phyloP scores from a whole-genome alignment of 2,888 invertebrate species.

The Synergus japonicus region DNA sequence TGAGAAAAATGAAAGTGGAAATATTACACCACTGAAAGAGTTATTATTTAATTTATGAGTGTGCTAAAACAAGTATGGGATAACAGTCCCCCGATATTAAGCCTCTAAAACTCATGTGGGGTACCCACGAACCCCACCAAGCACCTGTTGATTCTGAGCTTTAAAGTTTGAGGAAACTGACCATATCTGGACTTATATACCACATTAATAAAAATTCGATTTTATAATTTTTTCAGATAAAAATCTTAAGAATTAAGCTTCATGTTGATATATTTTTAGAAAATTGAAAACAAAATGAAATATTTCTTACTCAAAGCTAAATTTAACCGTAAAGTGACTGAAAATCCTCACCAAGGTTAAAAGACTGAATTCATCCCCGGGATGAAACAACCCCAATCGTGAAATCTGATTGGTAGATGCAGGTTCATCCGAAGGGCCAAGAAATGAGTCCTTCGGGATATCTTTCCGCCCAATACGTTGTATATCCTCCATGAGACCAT shows the following conservation, averaged over 20 bases:
- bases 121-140: conserved; percentile 62
- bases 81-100: conserved; percentile 47
- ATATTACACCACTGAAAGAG: not conserved
- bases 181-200: conserved; percentile 59
- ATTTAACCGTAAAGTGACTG: not conserved
- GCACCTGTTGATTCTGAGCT: conserved; percentile 73
- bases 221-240: too few species aligned
- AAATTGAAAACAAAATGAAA: too few species aligned
- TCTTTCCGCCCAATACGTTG: not conserved
- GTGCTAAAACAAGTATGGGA: conserved; percentile 33
- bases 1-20: not conserved
- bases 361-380: conserved; percentile 3
- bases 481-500: not conserved
- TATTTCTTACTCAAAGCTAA: not conserved
- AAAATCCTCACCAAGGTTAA: not conserved
- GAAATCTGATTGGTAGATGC: conserved; percentile 5
- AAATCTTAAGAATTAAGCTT: too few species aligned
- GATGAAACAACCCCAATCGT: not conserved
- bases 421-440: not conserved
- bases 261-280: too few species aligned
- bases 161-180: conserved; percentile 71
- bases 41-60: conserved; percentile 26
- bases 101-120: conserved; percentile 47
- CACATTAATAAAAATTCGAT: not conserved
- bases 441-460: conserved; percentile 22